These are phyloP conservation scores for Phycodurus eques DNA, from an alignment of 2,113 vertebrate species.

Conservation along the genomic window DNA sequence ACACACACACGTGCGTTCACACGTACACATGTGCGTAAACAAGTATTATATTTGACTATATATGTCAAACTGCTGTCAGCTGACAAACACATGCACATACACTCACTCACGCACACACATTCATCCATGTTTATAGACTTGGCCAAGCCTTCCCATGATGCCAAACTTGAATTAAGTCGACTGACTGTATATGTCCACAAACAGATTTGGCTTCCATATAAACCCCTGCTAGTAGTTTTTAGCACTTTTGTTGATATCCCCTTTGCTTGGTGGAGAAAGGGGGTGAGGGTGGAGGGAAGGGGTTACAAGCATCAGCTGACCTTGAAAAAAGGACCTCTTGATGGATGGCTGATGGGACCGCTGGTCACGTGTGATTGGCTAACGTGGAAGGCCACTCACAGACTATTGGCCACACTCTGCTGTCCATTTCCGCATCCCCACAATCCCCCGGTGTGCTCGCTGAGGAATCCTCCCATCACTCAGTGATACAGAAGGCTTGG, in stretches of 20 bases:
- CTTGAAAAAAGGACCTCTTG: conserved; percentile 72
- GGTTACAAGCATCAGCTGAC: conserved; percentile 66
- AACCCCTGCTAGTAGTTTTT: conserved; percentile 45
- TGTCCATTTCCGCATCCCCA: conserved; percentile 42
- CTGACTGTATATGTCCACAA: conserved; percentile 30
- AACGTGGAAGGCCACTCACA: conserved; percentile 42
- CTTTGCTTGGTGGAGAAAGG: conserved; percentile 24
- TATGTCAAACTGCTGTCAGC: conserved; percentile 13
- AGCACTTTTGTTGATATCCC: conserved; percentile 57
- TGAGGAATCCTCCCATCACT: conserved; percentile 56
- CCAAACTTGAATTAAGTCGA: conserved; percentile 12
- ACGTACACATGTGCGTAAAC: too few species aligned
- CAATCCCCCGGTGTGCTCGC: conserved; percentile 29
- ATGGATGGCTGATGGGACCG: conserved; percentile 60
- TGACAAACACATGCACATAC: conserved; percentile 7
- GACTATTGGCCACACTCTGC: conserved; percentile 52
- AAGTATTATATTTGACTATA: too few species aligned
- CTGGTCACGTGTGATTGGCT: conserved; percentile 65
- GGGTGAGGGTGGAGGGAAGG: not conserved
- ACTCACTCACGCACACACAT: conserved; percentile 16
- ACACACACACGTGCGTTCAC: too few species aligned
- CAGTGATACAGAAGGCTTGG: conserved; percentile 56
- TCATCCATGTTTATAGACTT: conserved; percentile 11
- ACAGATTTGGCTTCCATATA: conserved; percentile 45
- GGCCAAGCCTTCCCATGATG: conserved; percentile 13